Evolutionary conservation across 1,140 invertebrate species (phyloP).

Genomic region (Brachionus plicatilis): DNA sequence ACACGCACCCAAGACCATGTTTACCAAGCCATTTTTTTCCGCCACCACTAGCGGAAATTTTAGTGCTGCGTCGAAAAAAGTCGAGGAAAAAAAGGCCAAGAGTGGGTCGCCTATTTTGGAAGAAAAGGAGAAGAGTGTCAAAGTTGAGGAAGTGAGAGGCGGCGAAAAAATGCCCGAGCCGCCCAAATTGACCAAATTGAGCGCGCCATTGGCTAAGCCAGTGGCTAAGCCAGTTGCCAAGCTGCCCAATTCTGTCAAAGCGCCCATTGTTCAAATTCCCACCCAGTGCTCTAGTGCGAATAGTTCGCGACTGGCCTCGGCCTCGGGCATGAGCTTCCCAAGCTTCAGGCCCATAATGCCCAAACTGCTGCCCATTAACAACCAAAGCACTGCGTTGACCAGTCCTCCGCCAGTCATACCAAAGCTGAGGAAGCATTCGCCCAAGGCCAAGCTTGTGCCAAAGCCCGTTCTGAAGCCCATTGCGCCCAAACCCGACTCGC

Average conservation of each 20-base stretch:
- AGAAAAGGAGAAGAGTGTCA: background rate
- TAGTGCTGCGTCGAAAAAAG: background rate
- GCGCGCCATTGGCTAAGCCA: too few relatives aligned
- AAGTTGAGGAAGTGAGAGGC: background rate
- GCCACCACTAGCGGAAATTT: background rate
- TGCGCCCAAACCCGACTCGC: background rate
- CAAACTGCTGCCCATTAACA: conserved; percentile 6
- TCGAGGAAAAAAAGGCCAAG: background rate
- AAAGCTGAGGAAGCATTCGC: background rate
- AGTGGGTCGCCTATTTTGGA: background rate
- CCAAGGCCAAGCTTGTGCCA: background rate
- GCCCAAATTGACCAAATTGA: background rate
- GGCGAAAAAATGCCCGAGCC: background rate
- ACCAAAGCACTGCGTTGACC: background rate
- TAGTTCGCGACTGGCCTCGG: background rate
- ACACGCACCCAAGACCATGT: background rate
- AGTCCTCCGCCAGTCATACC: background rate
- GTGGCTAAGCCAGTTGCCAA: background rate
- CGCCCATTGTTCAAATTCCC: conserved; percentile 19
- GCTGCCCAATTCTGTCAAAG: background rate
- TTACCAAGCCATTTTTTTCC: conserved; percentile 25
- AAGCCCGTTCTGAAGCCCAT: background rate
- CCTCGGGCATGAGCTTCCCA: conserved; percentile 13
- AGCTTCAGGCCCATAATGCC: conserved; percentile 14
- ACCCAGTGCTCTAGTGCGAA: background rate